Evolutionary conservation across 2,797 vertebrate species (phyloP).

Genomic region (Austrolebias charrua): DNA sequence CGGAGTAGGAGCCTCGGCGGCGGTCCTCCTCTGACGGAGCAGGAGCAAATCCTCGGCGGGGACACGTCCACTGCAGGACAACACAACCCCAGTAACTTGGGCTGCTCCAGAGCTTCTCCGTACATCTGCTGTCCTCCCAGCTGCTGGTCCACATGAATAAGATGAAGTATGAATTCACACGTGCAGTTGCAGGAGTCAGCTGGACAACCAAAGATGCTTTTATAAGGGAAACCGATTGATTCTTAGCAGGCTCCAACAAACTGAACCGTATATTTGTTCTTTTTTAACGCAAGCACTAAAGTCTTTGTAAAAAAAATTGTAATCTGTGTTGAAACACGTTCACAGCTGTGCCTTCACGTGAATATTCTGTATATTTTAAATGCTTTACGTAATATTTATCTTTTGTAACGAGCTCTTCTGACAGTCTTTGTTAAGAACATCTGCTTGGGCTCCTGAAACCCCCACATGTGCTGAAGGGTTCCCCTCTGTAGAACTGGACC

Average conservation of each 20-base stretch:
- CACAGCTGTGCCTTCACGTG: slow-evolving; percentile 22
- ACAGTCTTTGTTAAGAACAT: slow-evolving; percentile 21
- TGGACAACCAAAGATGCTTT: slow-evolving; percentile 57
- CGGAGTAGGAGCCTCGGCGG: not conserved
- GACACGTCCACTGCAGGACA: slow-evolving; percentile 9
- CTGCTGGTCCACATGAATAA: slow-evolving; percentile 36
- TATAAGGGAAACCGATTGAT: slow-evolving; percentile 45
- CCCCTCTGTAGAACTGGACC: slow-evolving; percentile 4
- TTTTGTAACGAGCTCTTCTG: slow-evolving; percentile 15
- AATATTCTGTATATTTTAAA: slow-evolving; percentile 26
- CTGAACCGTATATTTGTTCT: not conserved
- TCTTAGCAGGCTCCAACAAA: not conserved
- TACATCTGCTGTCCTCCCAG: slow-evolving; percentile 15
- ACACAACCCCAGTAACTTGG: slow-evolving; percentile 6
- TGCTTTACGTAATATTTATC: slow-evolving; percentile 28
- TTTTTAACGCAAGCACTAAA: not conserved
- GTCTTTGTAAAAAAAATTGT: slow-evolving; percentile 10
- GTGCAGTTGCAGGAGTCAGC: slow-evolving; percentile 51
- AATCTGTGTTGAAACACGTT: slow-evolving; percentile 14
- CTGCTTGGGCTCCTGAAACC: slow-evolving; percentile 21
- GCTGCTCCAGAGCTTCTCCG: slow-evolving; percentile 45
- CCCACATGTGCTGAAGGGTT: slow-evolving; percentile 13
- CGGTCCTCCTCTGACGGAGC: slow-evolving; percentile 21
- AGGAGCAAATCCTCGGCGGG: too few species aligned
- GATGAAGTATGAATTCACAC: slow-evolving; percentile 70